Conservation (phyloP, 2,797 vertebrate genomes). For the Lepilemur ruficaudatus region DNA sequence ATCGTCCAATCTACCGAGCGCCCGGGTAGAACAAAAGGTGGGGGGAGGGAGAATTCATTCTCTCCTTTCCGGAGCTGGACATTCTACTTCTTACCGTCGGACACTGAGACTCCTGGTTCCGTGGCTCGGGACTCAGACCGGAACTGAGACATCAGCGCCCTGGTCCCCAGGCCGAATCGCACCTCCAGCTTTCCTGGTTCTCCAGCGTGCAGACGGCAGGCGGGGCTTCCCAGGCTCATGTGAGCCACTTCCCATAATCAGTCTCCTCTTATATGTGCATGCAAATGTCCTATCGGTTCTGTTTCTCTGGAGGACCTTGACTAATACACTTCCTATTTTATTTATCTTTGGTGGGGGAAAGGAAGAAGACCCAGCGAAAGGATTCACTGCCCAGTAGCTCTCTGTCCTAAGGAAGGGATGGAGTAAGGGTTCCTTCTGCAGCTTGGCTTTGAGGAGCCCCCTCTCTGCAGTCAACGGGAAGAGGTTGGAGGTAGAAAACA, state of each 20-base stretch:
- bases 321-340: background rate
- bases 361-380: too few species aligned
- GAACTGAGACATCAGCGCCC: background rate
- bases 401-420: background rate
- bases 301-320: background rate
- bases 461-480: background rate
- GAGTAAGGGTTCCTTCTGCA: background rate
- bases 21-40: background rate
- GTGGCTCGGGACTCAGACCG: background rate
- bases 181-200: background rate
- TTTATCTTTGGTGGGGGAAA: fast-evolving
- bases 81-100: fast-evolving
- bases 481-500: background rate
- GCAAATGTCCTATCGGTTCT: background rate
- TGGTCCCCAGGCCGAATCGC: background rate
- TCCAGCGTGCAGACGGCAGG: background rate
- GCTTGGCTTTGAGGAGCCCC: fast-evolving
- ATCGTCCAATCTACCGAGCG: background rate
- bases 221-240: background rate
- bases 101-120: background rate
- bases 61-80: background rate
- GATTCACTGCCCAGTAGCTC: fast-evolving
- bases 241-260: too few species aligned
- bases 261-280: too few species aligned
- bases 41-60: too few species aligned